Base-by-base conservation (phyloP, 2,113 vertebrate genomes). In the Erpornis zantholeuca region DNA sequence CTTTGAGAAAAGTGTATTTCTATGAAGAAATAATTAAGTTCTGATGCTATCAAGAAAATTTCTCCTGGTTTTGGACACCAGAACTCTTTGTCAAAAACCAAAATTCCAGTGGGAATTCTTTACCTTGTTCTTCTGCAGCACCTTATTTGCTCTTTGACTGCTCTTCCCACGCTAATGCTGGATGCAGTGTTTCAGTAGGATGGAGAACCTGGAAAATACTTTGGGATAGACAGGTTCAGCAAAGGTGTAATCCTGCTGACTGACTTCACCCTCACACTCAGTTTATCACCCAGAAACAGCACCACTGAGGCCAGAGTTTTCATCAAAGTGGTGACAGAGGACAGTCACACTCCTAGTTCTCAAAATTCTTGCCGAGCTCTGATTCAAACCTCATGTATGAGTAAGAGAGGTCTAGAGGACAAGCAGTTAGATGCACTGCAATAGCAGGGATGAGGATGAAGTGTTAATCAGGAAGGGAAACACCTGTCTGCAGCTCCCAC, bases 401-500 rank as follows among this genome's bases (percentile, higher is more conserved):
- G 6, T 28, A 44, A 73, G 42, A 49, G 36, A 27, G 10, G 18
- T 79, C 33, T 42, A 63, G 78, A 61, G 13, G 25, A n/a, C 14
- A 91, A 81, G 42, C 33, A 69, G 22, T 36, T n/a, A 53, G 64
- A 65, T 29, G 29, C 12, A 40, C 6, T 14, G 2, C 40, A 70
- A 35, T 22, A 91, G 31, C 11, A 69, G 54, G 16, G 13, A 44
- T 69, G 61, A 76, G n/a, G 75, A 63, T 45, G 38, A 90, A 63
- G 22, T 22, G 36, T 66, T 61, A 53, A 78, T 45, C 25, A 29
- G 20, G 56, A 61, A 79, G 29, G 9, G 14, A 29, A 79, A 54
- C 2, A 19, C 19, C 22, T 0, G 0, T 64, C n/a, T 57, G 20
- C 22, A 81, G 9, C 11, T 80, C 18, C 57, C 19, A 8, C 10